Conservation (phyloP, 2,888 invertebrate genomes). For the Polylopha cassiicola region DNA sequence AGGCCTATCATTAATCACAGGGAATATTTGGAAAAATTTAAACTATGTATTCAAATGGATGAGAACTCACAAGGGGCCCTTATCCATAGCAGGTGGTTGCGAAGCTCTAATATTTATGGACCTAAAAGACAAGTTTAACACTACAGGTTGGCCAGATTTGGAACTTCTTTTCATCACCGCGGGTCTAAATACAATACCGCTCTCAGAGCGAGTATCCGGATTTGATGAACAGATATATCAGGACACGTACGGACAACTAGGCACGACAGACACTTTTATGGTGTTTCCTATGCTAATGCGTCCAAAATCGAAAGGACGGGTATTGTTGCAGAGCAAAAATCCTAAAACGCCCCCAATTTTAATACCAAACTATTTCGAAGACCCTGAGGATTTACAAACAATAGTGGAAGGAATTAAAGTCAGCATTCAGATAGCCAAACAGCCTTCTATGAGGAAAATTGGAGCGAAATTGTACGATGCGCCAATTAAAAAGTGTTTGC, state of each 20-base stretch:
- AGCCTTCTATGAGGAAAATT: slow-evolving; percentile 76
- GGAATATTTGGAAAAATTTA: slow-evolving; percentile 56
- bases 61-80: slow-evolving; percentile 70
- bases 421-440: slow-evolving; percentile 75
- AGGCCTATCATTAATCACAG: slow-evolving; percentile 48
- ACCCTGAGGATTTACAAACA: slow-evolving; percentile 78
- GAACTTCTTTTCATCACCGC: slow-evolving; percentile 79
- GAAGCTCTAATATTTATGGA: slow-evolving; percentile 82
- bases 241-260: slow-evolving; percentile 58
- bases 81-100: slow-evolving; percentile 81
- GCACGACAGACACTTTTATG: slow-evolving; percentile 63
- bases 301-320: slow-evolving; percentile 82
- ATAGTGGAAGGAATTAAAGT: slow-evolving; percentile 80
- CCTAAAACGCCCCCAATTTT: slow-evolving; percentile 85
- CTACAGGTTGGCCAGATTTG: slow-evolving; percentile 79
- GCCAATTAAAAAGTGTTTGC: slow-evolving; percentile 78
- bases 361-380: slow-evolving; percentile 86
- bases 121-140: slow-evolving; percentile 73
- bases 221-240: slow-evolving; percentile 65
- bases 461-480: slow-evolving; percentile 78
- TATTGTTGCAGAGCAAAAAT: slow-evolving; percentile 82
- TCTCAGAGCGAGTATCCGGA: slow-evolving; percentile 71
- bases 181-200: slow-evolving; percentile 68
- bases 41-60: slow-evolving; percentile 74
- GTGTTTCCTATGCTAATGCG: slow-evolving; percentile 84